These are phyloP conservation scores for Serrognathus titanus DNA, from an alignment of 2,888 invertebrate genomes.

Conservation along the genomic window DNA sequence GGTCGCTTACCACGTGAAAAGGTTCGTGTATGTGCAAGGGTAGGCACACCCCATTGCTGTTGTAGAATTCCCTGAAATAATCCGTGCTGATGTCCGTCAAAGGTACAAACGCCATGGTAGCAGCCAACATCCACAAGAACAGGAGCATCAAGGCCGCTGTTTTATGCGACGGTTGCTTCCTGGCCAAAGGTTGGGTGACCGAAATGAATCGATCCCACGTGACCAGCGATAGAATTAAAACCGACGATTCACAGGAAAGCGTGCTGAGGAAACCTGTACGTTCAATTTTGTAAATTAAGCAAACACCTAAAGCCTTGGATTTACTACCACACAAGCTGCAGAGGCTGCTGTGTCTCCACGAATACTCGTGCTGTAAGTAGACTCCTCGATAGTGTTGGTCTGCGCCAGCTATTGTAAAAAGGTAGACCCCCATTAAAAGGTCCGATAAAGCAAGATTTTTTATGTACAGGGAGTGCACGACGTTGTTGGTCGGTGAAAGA, in stretches of 20 bases:
- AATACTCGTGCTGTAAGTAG: slow-evolving; percentile 56
- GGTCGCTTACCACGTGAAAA: slow-evolving; percentile 50
- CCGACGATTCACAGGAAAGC: slow-evolving; percentile 60
- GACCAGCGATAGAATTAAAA: slow-evolving; percentile 57
- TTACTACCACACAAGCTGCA: slow-evolving; percentile 56
- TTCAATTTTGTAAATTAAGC: slow-evolving; percentile 9
- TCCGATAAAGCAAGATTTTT: slow-evolving; percentile 61
- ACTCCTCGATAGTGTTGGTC: slow-evolving; percentile 54
- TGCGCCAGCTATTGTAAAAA: slow-evolving; percentile 57
- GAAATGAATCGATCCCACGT: slow-evolving; percentile 61
- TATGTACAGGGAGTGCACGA: slow-evolving; percentile 60
- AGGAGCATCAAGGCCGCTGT: slow-evolving; percentile 51
- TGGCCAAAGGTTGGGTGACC: slow-evolving; percentile 56
- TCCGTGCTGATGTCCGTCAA: slow-evolving; percentile 43
- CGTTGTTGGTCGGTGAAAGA: slow-evolving; percentile 54
- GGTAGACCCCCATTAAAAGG: slow-evolving; percentile 61
- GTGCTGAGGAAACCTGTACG: slow-evolving; percentile 56
- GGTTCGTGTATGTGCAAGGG: slow-evolving; percentile 61
- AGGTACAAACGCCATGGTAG: slow-evolving; percentile 51
- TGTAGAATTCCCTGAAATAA: slow-evolving; percentile 58
- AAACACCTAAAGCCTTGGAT: no score
- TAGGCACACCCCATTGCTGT: slow-evolving; percentile 59
- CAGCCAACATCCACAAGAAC: slow-evolving; percentile 53
- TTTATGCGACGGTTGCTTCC: slow-evolving; percentile 46
- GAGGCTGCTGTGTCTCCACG: slow-evolving; percentile 56